phyloP scores from a whole-genome alignment of 2,113 vertebrate genomes.

The Phrynosoma platyrhinos region DNA sequence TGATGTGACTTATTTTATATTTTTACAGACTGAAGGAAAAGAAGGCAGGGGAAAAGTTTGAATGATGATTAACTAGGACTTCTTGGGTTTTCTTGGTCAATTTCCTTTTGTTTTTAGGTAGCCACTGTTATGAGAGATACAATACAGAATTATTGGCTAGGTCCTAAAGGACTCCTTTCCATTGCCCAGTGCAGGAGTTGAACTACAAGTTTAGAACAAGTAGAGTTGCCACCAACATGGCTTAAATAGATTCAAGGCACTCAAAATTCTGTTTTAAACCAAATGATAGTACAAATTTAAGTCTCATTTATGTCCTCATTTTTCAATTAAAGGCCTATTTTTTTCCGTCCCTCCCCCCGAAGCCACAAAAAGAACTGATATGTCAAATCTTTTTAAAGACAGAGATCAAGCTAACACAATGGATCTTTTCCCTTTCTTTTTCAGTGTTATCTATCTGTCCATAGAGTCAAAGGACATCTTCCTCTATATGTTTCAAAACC shows the following conservation, averaged over 20 bases:
- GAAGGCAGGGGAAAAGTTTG: constrained; percentile 68
- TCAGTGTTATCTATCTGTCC: constrained; percentile 89
- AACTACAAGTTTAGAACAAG: constrained; percentile 86
- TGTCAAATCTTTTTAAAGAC: constrained; percentile 87
- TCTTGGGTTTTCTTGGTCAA: constrained; percentile 74
- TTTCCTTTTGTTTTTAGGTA: constrained; percentile 78
- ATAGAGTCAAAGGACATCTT: constrained; percentile 86
- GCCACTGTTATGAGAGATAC: constrained; percentile 82
- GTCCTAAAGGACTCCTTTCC: constrained; percentile 71
- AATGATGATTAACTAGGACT: constrained; percentile 91
- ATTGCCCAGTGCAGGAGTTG: constrained; percentile 75
- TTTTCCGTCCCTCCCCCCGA: constrained; percentile 71
- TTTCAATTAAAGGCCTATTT: constrained; percentile 86
- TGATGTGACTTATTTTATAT: constrained; percentile 81
- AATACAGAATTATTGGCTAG: constrained; percentile 69
- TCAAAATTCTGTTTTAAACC: constrained; percentile 82
- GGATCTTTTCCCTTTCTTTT: constrained; percentile 56
- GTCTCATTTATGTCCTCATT: constrained; percentile 78
- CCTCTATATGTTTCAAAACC: constrained; percentile 91
- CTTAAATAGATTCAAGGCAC: constrained; percentile 96
- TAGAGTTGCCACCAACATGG: constrained; percentile 90
- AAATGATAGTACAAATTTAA: constrained; percentile 89
- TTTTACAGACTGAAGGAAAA: constrained; percentile 71
- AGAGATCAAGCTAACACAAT: constrained; percentile 79
- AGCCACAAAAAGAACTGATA: constrained; percentile 78